phyloP scores from a whole-genome alignment of 2,797 vertebrate genomes.

The Carduelis carduelis region DNA sequence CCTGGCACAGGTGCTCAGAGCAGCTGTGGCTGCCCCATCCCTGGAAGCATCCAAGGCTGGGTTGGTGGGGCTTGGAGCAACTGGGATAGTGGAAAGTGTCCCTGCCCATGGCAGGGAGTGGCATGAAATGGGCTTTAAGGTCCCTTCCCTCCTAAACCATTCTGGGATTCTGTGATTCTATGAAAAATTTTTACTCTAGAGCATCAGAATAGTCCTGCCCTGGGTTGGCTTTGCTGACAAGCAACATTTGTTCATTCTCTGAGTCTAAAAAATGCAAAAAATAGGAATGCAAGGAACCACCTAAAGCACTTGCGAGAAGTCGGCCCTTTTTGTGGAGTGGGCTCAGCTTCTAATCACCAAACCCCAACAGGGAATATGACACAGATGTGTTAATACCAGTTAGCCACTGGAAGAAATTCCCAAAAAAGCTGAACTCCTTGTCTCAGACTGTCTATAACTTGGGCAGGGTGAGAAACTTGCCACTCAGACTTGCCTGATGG shows the following conservation, averaged over 20 bases:
- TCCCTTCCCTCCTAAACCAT: not conserved
- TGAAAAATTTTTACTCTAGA: not conserved
- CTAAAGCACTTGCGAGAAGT: not conserved
- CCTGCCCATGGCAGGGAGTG: not conserved
- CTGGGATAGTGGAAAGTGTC: not conserved
- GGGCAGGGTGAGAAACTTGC: not conserved
- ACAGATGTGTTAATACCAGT: not conserved
- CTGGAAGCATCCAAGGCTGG: not conserved
- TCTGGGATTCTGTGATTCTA: not conserved
- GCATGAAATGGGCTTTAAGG: not conserved
- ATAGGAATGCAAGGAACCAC: not conserved
- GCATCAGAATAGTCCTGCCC: not conserved
- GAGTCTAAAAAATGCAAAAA: not conserved
- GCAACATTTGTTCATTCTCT: not conserved
- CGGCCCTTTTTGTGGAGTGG: no score
- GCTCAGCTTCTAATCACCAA: not conserved
- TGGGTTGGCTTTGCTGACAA: not conserved
- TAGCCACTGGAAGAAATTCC: not conserved
- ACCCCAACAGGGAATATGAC: not conserved
- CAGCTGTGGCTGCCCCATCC: not conserved
- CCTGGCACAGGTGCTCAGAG: not conserved
- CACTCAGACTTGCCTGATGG: not conserved
- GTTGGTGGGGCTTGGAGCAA: fast-evolving
- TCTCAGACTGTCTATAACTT: not conserved
- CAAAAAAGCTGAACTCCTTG: not conserved